phyloP scores from a whole-genome alignment of 2,113 vertebrate species.

The Erythrocercus mccallii region DNA sequence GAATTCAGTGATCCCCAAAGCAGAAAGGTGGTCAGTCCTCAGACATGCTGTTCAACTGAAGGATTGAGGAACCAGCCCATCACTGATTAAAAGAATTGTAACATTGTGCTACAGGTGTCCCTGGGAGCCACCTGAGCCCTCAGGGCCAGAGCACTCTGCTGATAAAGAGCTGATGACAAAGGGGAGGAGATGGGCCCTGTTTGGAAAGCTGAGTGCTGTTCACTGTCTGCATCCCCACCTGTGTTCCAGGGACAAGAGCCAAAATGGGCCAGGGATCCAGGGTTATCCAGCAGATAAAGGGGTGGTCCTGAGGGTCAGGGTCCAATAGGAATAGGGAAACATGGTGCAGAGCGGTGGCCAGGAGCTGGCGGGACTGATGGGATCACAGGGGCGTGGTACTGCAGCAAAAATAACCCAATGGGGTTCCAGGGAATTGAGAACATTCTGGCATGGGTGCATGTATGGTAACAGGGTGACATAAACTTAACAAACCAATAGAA shows the following conservation, averaged over 20 bases:
- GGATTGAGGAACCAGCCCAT: neutral
- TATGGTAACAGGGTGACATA: neutral
- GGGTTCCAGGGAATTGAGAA: neutral
- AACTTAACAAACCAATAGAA: neutral
- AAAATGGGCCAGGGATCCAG: neutral
- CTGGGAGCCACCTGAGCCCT: too few species aligned
- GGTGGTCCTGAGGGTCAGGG: neutral
- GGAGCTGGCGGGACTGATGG: neutral
- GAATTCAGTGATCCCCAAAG: neutral
- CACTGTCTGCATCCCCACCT: neutral
- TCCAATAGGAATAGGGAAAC: neutral
- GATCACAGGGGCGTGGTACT: neutral
- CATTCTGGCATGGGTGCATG: neutral
- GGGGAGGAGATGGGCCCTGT: neutral
- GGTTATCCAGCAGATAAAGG: neutral
- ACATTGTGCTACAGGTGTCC: neutral
- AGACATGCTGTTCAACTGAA: neutral
- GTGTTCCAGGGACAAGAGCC: neutral
- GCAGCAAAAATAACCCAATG: neutral
- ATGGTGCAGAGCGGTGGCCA: neutral
- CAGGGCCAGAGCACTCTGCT: neutral
- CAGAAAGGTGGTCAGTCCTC: neutral
- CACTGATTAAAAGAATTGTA: neutral
- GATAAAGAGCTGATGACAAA: neutral
- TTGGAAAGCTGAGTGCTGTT: neutral